phyloP scores from a whole-genome alignment of 1,140 invertebrate genomes.

The Sycobia sp. region DNA sequence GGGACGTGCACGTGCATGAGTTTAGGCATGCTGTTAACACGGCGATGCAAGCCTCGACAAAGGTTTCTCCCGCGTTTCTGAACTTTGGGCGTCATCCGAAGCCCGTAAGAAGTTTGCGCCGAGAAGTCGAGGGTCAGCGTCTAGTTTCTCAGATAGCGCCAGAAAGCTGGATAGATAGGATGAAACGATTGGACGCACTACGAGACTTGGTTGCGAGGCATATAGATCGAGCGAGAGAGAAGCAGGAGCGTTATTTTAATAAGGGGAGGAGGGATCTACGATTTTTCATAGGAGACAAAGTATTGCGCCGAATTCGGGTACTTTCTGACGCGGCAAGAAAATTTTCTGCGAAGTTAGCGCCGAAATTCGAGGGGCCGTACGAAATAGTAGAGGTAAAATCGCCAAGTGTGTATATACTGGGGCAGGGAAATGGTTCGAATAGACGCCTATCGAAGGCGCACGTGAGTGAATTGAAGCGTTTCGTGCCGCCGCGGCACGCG shows the following conservation, averaged over 20 bases:
- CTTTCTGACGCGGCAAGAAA: conserved; percentile 18
- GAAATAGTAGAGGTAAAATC: conserved; percentile 2
- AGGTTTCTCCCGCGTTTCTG: conserved; percentile 16
- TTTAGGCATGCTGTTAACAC: conserved; percentile 13
- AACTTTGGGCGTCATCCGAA: conserved; percentile 19
- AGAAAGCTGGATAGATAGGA: not conserved
- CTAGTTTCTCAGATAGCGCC: not conserved
- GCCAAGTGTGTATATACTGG: no score
- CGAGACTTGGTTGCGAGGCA: not conserved
- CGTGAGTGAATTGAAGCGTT: no score
- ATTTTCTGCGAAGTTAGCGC: conserved; percentile 21
- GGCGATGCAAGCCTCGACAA: not conserved
- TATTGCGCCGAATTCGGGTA: not conserved
- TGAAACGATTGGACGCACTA: conserved; percentile 16
- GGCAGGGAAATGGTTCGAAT: no score
- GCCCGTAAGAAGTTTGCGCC: not conserved
- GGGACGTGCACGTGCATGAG: conserved; percentile 12
- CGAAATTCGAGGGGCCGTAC: conserved; percentile 32
- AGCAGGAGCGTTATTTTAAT: not conserved
- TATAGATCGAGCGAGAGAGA: not conserved
- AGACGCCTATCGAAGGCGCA: no score
- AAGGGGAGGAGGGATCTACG: not conserved
- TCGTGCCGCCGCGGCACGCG: no score
- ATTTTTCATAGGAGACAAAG: not conserved
- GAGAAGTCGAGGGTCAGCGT: not conserved